Percentiles rank a stretch among this genome's conserved stretches.
Evolutionary conservation across 2,797 vertebrate genomes (phyloP).

Genomic region (Chrysocyon brachyurus): DNA sequence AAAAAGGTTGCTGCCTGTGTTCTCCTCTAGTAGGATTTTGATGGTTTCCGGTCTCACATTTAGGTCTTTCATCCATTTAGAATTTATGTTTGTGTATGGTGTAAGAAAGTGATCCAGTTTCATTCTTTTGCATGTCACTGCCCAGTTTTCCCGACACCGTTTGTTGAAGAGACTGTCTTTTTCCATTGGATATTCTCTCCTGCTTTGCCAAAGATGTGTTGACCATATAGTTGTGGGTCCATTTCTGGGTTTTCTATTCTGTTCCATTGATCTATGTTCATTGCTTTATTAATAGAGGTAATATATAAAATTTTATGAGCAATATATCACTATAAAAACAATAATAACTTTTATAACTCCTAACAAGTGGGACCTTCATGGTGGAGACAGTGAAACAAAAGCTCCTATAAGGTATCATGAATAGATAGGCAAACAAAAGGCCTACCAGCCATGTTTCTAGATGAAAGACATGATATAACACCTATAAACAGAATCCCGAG

Average conservation of each 20-base stretch:
- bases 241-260: not conserved
- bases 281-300: not conserved
- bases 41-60: not conserved
- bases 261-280: not conserved
- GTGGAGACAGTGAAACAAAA: constrained; percentile 50
- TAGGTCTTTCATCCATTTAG: not conserved
- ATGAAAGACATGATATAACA: constrained; percentile 68
- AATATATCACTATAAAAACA: not conserved
- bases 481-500: constrained; percentile 55
- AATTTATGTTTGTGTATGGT: not conserved
- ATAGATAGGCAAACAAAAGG: constrained; percentile 68
- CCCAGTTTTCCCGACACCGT: not conserved
- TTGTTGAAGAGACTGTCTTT: not conserved
- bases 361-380: not conserved
- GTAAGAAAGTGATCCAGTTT: not conserved
- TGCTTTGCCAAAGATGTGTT: not conserved
- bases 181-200: not conserved
- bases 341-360: not conserved
- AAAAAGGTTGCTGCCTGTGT: not conserved
- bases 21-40: not conserved
- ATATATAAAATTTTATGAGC: not conserved
- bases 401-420: constrained; percentile 73
- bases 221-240: not conserved
- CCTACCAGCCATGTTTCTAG: constrained; percentile 54
- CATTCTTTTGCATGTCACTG: not conserved